Conservation (phyloP, 2,888 invertebrate species). For the Aleiodes alternator region DNA sequence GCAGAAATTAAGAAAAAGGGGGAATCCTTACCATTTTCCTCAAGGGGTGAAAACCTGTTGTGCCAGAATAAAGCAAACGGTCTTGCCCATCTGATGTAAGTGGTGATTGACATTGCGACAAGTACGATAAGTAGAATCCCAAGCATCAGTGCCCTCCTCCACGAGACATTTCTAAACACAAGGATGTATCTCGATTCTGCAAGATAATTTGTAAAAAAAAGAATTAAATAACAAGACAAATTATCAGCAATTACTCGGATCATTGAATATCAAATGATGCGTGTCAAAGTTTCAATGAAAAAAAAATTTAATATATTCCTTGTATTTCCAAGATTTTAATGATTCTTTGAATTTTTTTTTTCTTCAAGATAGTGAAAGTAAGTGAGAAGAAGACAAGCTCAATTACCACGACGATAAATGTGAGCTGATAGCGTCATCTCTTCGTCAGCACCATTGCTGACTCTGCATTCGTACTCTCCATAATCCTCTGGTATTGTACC, state of each 20-base stretch:
- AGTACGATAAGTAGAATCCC: constrained; percentile 77
- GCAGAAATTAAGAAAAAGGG: neutral
- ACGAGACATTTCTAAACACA: constrained; percentile 73
- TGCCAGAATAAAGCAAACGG: constrained; percentile 76
- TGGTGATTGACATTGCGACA: constrained; percentile 76
- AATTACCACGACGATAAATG: constrained; percentile 70
- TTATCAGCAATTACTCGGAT: constrained; percentile 72
- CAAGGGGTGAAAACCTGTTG: constrained; percentile 76
- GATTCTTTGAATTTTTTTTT: neutral
- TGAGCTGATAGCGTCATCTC: constrained; percentile 73
- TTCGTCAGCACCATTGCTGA: constrained; percentile 78
- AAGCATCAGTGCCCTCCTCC: constrained; percentile 78
- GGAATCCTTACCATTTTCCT: constrained; percentile 73
- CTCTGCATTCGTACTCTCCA: constrained; percentile 83
- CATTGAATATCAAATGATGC: constrained; percentile 47
- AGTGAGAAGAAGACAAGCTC: constrained; percentile 6
- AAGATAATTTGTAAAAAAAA: constrained; percentile 46
- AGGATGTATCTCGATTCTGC: constrained; percentile 68
- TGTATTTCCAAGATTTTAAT: constrained; percentile 14
- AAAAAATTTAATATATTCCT: neutral
- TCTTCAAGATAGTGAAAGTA: constrained; percentile 19
- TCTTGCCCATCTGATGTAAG: constrained; percentile 77
- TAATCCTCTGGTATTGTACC: constrained; percentile 81
- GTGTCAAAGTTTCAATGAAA: neutral
- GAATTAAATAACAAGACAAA: constrained; percentile 15